Percentiles rank a stretch among this genome's conserved stretches.
These are phyloP conservation scores for Copidosoma floridanum DNA, from an alignment of 1,140 invertebrate genomes.

Conservation along the genomic window DNA sequence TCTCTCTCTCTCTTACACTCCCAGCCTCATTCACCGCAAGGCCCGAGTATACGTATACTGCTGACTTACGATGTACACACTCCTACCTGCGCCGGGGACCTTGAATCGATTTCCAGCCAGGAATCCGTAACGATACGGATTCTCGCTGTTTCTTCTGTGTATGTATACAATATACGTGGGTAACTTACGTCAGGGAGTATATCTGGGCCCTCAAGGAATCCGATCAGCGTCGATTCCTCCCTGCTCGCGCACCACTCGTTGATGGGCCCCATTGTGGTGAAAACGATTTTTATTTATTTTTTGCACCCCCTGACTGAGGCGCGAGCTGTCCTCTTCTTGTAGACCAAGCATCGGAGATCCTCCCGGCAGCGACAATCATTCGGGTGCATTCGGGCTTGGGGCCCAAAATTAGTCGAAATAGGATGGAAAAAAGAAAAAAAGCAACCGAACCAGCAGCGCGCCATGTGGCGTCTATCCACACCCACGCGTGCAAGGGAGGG, in stretches of 20 bases:
- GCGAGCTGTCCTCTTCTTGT: too few species aligned
- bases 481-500: conserved; percentile 33
- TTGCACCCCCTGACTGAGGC: background rate
- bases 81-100: conserved; percentile 27
- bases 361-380: background rate
- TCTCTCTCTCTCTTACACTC: conserved; percentile 9
- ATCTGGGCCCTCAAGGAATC: conserved; percentile 2
- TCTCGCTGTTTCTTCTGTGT: conserved; percentile 31
- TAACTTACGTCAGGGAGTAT: too few species aligned
- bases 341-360: too few species aligned
- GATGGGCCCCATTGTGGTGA: background rate
- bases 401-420: too few species aligned
- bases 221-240: background rate
- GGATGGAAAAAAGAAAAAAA: conserved; percentile 13
- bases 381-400: background rate
- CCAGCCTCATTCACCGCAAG: too few species aligned
- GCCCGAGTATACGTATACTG: too few species aligned
- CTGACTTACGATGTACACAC: too few species aligned
- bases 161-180: too few species aligned
- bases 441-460: background rate
- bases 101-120: conserved; percentile 40
- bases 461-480: conserved; percentile 41
- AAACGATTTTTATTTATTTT: conserved; percentile 8
- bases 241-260: background rate
- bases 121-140: conserved; percentile 42